Percentiles rank a stretch among this genome's conserved stretches.
phyloP scores from a whole-genome alignment of 2,888 invertebrate species.

The Ptycholaimellus sp. region DNA sequence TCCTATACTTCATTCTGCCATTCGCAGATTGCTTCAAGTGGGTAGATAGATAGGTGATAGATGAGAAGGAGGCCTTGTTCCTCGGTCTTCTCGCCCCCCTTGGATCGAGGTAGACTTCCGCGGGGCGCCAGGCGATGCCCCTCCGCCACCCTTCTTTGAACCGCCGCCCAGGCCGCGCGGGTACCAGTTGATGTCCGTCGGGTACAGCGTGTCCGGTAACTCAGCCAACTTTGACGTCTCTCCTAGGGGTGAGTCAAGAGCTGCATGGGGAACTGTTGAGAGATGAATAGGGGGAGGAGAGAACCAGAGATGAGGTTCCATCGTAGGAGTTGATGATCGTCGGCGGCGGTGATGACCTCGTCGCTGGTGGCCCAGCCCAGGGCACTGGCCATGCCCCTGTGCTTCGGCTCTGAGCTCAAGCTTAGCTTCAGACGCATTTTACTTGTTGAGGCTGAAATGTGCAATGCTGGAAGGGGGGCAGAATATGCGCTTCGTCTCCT shows the following conservation, averaged over 20 bases:
- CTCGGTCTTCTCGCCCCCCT: no score
- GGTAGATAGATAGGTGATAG: no score
- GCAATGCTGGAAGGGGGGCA: no score
- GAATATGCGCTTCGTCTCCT: no score
- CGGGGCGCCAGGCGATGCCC: constrained; percentile 62
- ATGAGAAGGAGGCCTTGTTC: no score
- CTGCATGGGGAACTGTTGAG: neutral
- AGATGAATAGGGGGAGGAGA: neutral
- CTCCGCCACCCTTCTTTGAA: no score
- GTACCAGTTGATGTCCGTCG: constrained; percentile 69
- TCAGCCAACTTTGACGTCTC: neutral
- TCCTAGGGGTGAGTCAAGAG: neutral
- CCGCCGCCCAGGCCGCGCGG: constrained; percentile 35
- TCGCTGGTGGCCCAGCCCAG: constrained; percentile 79
- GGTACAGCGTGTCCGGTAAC: constrained; percentile 47
- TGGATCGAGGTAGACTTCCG: neutral
- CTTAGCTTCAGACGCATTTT: constrained; percentile 61
- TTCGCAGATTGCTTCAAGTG: no score
- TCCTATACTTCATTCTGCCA: no score
- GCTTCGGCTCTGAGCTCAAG: constrained; percentile 46
- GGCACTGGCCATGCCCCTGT: constrained; percentile 51
- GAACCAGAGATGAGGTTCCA: constrained; percentile 47
- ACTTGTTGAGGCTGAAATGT: no score
- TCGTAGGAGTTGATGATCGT: constrained; percentile 62
- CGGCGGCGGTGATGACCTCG: constrained; percentile 77